Conservation (phyloP, 1,140 invertebrate genomes). For the Drosophila yakuba region DNA sequence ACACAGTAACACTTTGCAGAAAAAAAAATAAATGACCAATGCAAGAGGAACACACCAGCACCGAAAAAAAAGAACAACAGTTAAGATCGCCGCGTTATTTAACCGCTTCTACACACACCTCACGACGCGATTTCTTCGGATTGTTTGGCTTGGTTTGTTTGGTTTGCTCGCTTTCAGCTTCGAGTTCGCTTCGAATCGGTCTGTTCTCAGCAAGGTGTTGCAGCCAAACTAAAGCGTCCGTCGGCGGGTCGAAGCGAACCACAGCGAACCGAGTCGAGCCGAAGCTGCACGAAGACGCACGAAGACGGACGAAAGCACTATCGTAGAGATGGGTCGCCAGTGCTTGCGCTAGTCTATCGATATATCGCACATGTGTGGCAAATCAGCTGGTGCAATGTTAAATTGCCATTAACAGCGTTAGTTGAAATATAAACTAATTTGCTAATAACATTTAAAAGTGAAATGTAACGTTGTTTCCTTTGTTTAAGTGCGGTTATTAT, state of each 20-base stretch:
- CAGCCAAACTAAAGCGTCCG: constrained; percentile 1
- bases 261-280: neutral
- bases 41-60: constrained; percentile 49
- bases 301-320: too few relatives aligned
- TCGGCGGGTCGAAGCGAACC: neutral
- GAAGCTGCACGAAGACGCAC: neutral
- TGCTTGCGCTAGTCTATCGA: too few relatives aligned
- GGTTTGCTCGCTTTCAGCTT: neutral
- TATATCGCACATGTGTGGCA: too few relatives aligned
- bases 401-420: too few relatives aligned
- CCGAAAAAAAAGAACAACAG: constrained; percentile 44
- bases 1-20: constrained; percentile 10
- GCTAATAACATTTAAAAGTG: too few relatives aligned
- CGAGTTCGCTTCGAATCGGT: neutral
- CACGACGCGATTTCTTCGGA: constrained; percentile 34
- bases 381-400: too few relatives aligned
- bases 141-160: constrained; percentile 4
- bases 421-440: too few relatives aligned
- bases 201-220: neutral
- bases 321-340: too few relatives aligned
- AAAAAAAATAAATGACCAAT: constrained; percentile 1
- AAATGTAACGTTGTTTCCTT: too few relatives aligned
- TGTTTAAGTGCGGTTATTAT: too few relatives aligned
- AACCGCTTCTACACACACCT: constrained; percentile 7
- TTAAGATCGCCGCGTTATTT: constrained; percentile 19